Base-by-base conservation (phyloP, 1,140 invertebrate species). In the Phymastichus coffea region DNA sequence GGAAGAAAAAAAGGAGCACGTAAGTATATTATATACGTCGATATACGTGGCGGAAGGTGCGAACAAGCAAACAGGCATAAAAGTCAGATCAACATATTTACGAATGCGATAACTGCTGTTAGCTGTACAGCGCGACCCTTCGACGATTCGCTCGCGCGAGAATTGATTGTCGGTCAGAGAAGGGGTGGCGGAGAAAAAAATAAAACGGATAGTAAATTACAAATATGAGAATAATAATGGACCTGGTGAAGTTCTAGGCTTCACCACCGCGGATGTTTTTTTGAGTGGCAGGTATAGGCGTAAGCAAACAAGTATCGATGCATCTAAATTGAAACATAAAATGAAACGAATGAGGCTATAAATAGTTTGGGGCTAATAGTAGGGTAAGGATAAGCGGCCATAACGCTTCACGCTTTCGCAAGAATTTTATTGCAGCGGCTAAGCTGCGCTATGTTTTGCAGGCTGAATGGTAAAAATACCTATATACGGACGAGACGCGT, bases 241-340 rank as follows among this genome's bases (percentile, higher is more conserved):
- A 10, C 61, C n/a, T n/a, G n/a, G n/a, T n/a, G n/a, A n/a, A n/a
- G n/a, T n/a, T n/a, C n/a, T n/a, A n/a, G n/a, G n/a, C n/a, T n/a
- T n/a, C n/a, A n/a, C n/a, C n/a, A n/a, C n/a, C n/a, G n/a, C n/a
- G n/a, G n/a, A n/a, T n/a, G n/a, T n/a, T n/a, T n/a, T n/a, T n/a
- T n/a, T 71, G 71, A 77, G 69, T 77, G 73, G 72, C 68, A 77
- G 71, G 68, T 72, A 74, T n/a, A 72, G 70, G 71, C 76, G 73
- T 77, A 76, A 78, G 77, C 75, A 78, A 77, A 73, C 73, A 76
- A 78, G 73, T 78, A 77, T 78, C 74, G 76, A 78, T 78, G 73
- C 71, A 75, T 76, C 74, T 76, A 75, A 78, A 80, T 80, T 78
- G 74, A 80, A 78, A 80, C 76, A 78, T 80, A 78, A 80, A 78